These are phyloP conservation scores for Pteria penguin DNA, from an alignment of 2,888 invertebrate species.

Conservation along the genomic window DNA sequence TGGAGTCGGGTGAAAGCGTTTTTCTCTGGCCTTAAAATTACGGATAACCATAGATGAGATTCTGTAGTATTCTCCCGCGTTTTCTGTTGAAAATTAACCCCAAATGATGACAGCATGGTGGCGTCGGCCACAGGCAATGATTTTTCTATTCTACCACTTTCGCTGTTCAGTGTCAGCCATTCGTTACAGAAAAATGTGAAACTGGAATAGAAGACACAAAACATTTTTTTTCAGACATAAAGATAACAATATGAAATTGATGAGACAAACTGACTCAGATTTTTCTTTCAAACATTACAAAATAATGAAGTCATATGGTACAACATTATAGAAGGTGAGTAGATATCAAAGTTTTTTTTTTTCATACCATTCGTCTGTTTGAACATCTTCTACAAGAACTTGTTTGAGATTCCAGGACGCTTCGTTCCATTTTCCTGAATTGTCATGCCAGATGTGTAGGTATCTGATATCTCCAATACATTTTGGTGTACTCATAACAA, in stretches of 20 bases:
- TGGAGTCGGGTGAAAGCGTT: conserved; percentile 29
- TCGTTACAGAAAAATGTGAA: conserved; percentile 31
- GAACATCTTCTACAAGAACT: conserved; percentile 79
- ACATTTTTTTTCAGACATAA: not conserved
- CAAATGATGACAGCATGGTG: conserved; percentile 5
- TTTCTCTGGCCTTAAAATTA: conserved; percentile 33
- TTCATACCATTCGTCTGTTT: conserved; percentile 77
- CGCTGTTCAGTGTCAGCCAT: conserved; percentile 28
- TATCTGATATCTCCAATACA: conserved; percentile 78
- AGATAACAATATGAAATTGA: too few relatives aligned
- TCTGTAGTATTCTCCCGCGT: conserved; percentile 26
- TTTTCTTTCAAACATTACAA: too few relatives aligned
- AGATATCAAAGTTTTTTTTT: too few relatives aligned
- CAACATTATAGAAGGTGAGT: too few relatives aligned
- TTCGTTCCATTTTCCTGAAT: conserved; percentile 76
- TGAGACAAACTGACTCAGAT: too few relatives aligned
- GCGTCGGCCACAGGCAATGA: conserved; percentile 13
- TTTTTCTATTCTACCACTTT: conserved; percentile 16
- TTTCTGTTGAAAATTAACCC: conserved; percentile 23
- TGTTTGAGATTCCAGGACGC: conserved; percentile 80
- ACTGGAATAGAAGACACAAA: not conserved
- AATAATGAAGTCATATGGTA: too few relatives aligned
- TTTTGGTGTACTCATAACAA: conserved; percentile 67
- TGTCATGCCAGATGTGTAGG: conserved; percentile 79
- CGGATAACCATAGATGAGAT: conserved; percentile 35